phyloP scores from a whole-genome alignment of 2,113 vertebrate species.

The Rhinolophus ferrumequinum region DNA sequence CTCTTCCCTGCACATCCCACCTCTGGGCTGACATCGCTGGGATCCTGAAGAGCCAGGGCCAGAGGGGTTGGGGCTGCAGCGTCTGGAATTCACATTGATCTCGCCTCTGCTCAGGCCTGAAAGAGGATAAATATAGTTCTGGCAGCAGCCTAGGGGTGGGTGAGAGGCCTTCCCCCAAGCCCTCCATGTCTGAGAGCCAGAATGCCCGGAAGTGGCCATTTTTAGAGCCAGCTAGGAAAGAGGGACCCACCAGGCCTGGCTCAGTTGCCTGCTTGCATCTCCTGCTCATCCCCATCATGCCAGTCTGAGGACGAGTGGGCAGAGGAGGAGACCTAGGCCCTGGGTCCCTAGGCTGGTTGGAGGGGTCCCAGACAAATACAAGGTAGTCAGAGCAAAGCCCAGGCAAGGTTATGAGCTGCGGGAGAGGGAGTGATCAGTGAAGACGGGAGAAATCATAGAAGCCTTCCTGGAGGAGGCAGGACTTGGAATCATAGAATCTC shows the following conservation, averaged over 20 bases:
- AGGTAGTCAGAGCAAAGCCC: background rate
- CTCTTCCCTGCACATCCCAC: background rate
- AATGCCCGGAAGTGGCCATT: background rate
- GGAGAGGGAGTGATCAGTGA: background rate
- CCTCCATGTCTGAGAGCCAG: background rate
- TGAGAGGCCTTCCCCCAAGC: too few species aligned
- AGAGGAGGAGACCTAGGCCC: background rate
- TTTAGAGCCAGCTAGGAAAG: background rate
- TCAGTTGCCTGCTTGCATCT: background rate
- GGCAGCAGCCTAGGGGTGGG: background rate
- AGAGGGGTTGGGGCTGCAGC: background rate
- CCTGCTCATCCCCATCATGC: accelerated
- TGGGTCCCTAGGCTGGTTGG: background rate
- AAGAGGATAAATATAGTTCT: background rate
- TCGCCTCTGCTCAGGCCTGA: background rate
- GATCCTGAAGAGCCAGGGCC: background rate
- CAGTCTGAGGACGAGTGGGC: background rate
- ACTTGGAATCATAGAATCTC: background rate
- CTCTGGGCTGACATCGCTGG: background rate
- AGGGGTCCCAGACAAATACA: background rate
- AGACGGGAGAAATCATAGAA: background rate
- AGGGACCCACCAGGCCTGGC: background rate
- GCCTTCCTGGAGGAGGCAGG: slow-evolving; percentile 12
- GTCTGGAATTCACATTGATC: background rate
- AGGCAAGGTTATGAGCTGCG: background rate